Base-by-base conservation (phyloP, 2,113 vertebrate species). In the Callospermophilus lateralis region DNA sequence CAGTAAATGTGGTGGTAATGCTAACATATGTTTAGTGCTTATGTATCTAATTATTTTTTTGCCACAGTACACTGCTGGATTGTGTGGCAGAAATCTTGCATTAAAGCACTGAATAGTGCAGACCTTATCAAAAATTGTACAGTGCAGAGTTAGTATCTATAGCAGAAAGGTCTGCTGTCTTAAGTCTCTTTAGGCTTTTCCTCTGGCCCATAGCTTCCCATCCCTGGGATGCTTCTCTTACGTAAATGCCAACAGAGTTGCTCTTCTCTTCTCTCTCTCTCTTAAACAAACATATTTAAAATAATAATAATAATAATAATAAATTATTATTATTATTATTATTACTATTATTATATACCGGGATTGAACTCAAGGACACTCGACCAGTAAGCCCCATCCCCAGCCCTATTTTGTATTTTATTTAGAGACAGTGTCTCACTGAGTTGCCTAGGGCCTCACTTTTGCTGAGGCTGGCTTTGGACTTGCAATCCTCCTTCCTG, bases 41-140 rank as follows among this genome's bases (percentile, higher is more conserved):
- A 80, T 70, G 24, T 85, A 24, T 61, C 20, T 90, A 53, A 68
- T 61, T 48, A 32, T 68, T 80, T 96, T 93, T 26, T 15, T 95
- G 22, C 32, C 83, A 16, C 26, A 16, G 5, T 8, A 0, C 74
- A 42, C 65, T 19, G 42, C 37, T 42, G 5, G 15, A 70, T 17
- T 55, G 8, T 6, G 58, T 72, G 37, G 30, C 32, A 70, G 32
- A 87, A 79, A 45, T 80, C 58, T 76, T 87, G 9, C 7, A 81
- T 80, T 48, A 88, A 51, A 53, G 30, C 16, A 42, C 28, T 42
- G 79, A 67, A 7, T 88, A 34, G 30, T 65, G 8, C 20, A 48
- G 48, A n/a, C 32, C 11, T 61, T 34, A 17, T 32, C 13, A 72
- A 55, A 89, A 45, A 65, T 77, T 84, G 12, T 58, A 11, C 16